Base-by-base conservation (phyloP, 2,113 vertebrate species). In the Mirounga angustirostris region DNA sequence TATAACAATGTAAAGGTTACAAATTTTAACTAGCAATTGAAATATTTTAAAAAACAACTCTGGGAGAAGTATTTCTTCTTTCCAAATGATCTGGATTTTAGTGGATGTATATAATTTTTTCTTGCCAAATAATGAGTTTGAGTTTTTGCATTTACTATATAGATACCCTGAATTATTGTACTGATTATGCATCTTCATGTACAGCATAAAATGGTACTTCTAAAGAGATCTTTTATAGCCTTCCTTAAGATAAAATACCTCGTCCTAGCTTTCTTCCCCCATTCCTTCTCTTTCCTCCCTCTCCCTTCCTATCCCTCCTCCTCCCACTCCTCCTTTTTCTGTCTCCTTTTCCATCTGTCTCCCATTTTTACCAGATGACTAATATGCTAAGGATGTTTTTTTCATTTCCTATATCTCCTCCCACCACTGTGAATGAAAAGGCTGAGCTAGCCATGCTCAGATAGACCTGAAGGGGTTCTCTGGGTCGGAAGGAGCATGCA, bases 301-400 rank as follows among this genome's bases (percentile, higher is more conserved):
- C 78, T 86, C 33, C 56, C 5, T 63, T 69, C 18, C 9, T 1
- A 78, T 13, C 61, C 16, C 36, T 26, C 52, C 85, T 95, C 2
- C 85, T 11, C 36, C 4, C 21, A 18, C 24, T 91, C 43, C 91
- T 0, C 73, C 50, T 91, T 82, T 65, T 43, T 84, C 6, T 58
- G 24, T 82, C 56, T 69, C 26, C 65, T 74, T 84, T 90, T 73
- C 36, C 54, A 84, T 91, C 14, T 86, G 63, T 78, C 69, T 94
- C 22, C 46, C 16, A 79, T 93, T 97, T 95, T 84, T 63, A 84
- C 80, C 56, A 43, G 43, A 84, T 81, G 52, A 63, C 74, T 81
- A 67, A 79, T 22, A 43, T 21, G 33, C 59, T 58, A 58, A 61
- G 54, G 63, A 7, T 88, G 10, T 43, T 96, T 80, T 94, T 76